phyloP scores from a whole-genome alignment of 2,888 invertebrate genomes.

The Drosophila rellima region DNA sequence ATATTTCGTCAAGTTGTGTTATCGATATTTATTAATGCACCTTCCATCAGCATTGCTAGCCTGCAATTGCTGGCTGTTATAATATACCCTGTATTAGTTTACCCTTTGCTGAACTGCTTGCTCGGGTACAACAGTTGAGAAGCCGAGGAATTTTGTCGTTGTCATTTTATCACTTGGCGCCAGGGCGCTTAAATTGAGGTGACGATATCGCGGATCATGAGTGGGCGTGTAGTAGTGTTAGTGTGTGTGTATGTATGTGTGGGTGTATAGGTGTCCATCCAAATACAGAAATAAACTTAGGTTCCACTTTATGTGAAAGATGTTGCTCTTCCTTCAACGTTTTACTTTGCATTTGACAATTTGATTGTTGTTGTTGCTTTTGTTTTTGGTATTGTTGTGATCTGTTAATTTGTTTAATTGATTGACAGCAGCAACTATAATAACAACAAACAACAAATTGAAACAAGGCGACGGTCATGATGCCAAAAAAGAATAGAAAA shows the following conservation, averaged over 20 bases:
- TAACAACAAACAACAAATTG: constrained; percentile 69
- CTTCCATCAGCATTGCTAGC: not conserved
- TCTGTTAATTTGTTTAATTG: constrained; percentile 58
- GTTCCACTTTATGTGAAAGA: constrained; percentile 23
- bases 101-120: not conserved
- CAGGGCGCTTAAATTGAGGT: constrained; percentile 72
- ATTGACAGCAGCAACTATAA: constrained; percentile 73
- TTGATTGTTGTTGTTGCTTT: not conserved
- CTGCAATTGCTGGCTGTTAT: not conserved
- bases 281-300: not conserved
- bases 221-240: constrained; percentile 19
- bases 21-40: not conserved
- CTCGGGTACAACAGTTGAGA: constrained; percentile 9
- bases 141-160: constrained; percentile 37
- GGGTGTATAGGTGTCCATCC: not conserved
- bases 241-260: constrained; percentile 24
- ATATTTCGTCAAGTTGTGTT: too few species aligned
- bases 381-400: constrained; percentile 28
- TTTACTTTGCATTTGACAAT: constrained; percentile 36
- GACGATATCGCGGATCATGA: constrained; percentile 34
- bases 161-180: constrained; percentile 63
- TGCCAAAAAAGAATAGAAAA: constrained; percentile 49
- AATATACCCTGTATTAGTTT: not conserved
- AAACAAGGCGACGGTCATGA: constrained; percentile 61
- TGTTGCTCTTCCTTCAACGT: constrained; percentile 3